Evolutionary conservation across 2,113 vertebrate genomes (phyloP), one percentile per base, ranked within the genome.

Genomic region (Cyanoramphus novaezelandiae): DNA sequence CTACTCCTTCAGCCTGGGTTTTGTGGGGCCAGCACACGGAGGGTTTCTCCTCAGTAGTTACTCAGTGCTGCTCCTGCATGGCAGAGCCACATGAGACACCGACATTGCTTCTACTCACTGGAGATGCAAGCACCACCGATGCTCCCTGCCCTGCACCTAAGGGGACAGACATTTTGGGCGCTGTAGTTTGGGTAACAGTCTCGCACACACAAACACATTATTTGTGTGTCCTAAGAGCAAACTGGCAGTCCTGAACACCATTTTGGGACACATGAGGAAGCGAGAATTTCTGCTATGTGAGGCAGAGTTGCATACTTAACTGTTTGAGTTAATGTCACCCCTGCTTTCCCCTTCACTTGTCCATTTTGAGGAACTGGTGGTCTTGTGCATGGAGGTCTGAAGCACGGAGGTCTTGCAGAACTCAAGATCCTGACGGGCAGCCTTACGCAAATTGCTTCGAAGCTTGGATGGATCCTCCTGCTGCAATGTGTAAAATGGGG

Each of bases 121-220:
- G 37, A 44, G 69, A 15, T 60, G 62, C 0, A 7, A 17, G 62
- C 52, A 16, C 46, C 59, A 4, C 13, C 0, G 6, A 9, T 52
- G 29, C 37, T 88, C 44, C 46, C 63, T 72, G 49, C 53, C 49
- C 25, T 49, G 0, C 43, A 11, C 37, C 13, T 31, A n/a, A 71
- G 50, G 78, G 46, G 65, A 47, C 19, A 29, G 52, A 75, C 57
- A 21, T 67, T 91, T 76, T 3, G 4, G 39, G 53, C n/a, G 9
- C n/a, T 0, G 0, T 19, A 7, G 19, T 62, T 82, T 55, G 69
- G 67, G 8, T n/a, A 33, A 4, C n/a, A 43, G 33, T 47, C 35
- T 82, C 1, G 5, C 37, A 15, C 39, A 49, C 29, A 16, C 25
- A 39, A 18, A 37, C 33, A 3, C 14, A 0, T 49, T 31, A 43